These are phyloP conservation scores for Hypomecis punctinalis DNA, from an alignment of 2,888 invertebrate species.

Conservation along the genomic window DNA sequence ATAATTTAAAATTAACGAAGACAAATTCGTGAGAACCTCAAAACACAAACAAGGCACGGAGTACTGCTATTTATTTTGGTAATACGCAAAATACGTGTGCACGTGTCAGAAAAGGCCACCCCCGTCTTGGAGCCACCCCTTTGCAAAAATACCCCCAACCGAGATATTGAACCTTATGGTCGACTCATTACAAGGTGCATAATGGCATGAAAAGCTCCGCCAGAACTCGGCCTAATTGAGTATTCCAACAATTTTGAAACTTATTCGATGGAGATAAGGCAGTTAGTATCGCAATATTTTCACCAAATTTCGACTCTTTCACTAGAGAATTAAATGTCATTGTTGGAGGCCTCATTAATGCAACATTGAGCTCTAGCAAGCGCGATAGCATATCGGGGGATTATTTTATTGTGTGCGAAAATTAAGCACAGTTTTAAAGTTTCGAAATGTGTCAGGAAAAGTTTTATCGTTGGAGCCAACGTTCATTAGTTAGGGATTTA, in stretches of 20 bases:
- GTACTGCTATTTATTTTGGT: conserved; percentile 79
- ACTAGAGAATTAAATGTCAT: conserved; percentile 81
- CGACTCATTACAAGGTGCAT: conserved; percentile 16
- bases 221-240: conserved; percentile 39
- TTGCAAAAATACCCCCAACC: conserved; percentile 25
- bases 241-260: conserved; percentile 47
- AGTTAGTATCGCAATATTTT: conserved; percentile 38
- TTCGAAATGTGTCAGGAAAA: conserved; percentile 45
- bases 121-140: conserved; percentile 51
- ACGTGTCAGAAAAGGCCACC: conserved; percentile 69
- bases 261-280: conserved; percentile 44
- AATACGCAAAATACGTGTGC: conserved; percentile 80
- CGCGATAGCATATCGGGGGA: conserved; percentile 61
- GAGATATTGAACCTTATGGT: conserved; percentile 48
- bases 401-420: conserved; percentile 76
- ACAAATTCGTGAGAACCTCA: conserved; percentile 73
- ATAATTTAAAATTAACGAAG: conserved; percentile 51
- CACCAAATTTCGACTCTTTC: conserved; percentile 65
- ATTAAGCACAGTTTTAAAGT: conserved; percentile 63
- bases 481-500: conserved; percentile 26
- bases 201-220: conserved; percentile 33
- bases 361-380: conserved; percentile 74
- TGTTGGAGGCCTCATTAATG: conserved; percentile 79
- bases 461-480: conserved; percentile 29
- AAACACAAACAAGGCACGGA: conserved; percentile 63